Percentiles rank a stretch among this genome's conserved stretches.
These are phyloP conservation scores for Plodia interpunctella DNA, from an alignment of 1,140 invertebrate genomes.

Conservation along the genomic window DNA sequence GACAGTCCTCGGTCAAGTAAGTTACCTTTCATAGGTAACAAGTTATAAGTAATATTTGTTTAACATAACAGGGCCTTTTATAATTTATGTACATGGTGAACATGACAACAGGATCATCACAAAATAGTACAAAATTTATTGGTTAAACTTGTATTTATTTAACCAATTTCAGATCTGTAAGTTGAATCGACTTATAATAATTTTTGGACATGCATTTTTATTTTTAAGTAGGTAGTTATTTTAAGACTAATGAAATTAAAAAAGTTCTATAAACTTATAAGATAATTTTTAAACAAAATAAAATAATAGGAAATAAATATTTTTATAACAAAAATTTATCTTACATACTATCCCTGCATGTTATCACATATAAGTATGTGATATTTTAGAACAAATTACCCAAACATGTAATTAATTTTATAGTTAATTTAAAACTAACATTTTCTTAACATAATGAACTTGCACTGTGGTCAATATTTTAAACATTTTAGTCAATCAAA, in stretches of 20 bases:
- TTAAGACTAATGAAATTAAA: background rate
- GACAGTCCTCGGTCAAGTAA: conserved; percentile 50
- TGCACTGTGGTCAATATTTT: background rate
- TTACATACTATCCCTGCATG: background rate
- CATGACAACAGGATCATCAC: too few species aligned
- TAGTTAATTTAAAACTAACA: too few species aligned
- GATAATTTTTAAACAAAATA: conserved; percentile 10
- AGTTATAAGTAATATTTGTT: conserved; percentile 8
- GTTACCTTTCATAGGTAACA: conserved; percentile 26
- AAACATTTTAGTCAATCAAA: background rate
- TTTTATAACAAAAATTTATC: conserved; percentile 11
- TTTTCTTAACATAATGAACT: background rate
- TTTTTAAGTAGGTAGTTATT: background rate
- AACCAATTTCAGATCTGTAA: too few species aligned
- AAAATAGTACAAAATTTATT: too few species aligned
- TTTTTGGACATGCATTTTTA: too few species aligned
- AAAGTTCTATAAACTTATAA: background rate
- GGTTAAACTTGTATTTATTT: too few species aligned
- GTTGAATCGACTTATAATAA: too few species aligned
- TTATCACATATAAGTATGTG: conserved; percentile 1
- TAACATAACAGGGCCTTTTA: background rate
- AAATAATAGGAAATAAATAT: conserved; percentile 12
- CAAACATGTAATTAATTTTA: background rate
- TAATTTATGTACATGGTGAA: background rate
- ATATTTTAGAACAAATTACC: background rate